Percentiles rank a stretch among this genome's conserved stretches.
These are phyloP conservation scores for Ischnura elegans DNA, from an alignment of 2,888 invertebrate genomes.

Conservation along the genomic window DNA sequence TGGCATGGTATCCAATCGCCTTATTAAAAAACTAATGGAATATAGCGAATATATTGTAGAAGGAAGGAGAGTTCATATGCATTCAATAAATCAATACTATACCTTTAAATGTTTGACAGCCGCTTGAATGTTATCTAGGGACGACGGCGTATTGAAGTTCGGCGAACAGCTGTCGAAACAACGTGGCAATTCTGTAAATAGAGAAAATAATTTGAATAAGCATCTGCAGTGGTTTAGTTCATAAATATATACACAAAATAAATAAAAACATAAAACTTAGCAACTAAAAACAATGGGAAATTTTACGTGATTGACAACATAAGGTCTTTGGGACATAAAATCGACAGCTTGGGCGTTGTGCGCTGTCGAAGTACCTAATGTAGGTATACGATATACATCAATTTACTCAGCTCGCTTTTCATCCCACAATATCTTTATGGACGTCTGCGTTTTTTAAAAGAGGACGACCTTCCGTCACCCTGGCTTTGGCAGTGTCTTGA, in stretches of 20 bases:
- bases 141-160: not conserved
- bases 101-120: not conserved
- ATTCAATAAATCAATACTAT: not conserved
- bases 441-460: not conserved
- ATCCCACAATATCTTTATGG: not conserved
- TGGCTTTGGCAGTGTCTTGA: not conserved
- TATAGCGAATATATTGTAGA: not conserved
- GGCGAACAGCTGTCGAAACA: not conserved
- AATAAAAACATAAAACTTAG: too few relatives aligned
- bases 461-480: not conserved
- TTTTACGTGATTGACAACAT: too few relatives aligned
- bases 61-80: not conserved
- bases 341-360: too few relatives aligned
- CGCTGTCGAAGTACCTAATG: too few relatives aligned
- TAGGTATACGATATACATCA: too few relatives aligned
- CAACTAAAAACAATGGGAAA: too few relatives aligned
- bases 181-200: not conserved
- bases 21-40: not conserved
- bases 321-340: too few relatives aligned
- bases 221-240: not conserved
- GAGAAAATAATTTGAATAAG: not conserved
- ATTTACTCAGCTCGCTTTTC: too few relatives aligned
- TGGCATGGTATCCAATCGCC: too few relatives aligned
- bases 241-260: too few relatives aligned
- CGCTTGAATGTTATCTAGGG: not conserved